Conservation (phyloP, 2,888 invertebrate species). For the Clistopyga incitator region DNA sequence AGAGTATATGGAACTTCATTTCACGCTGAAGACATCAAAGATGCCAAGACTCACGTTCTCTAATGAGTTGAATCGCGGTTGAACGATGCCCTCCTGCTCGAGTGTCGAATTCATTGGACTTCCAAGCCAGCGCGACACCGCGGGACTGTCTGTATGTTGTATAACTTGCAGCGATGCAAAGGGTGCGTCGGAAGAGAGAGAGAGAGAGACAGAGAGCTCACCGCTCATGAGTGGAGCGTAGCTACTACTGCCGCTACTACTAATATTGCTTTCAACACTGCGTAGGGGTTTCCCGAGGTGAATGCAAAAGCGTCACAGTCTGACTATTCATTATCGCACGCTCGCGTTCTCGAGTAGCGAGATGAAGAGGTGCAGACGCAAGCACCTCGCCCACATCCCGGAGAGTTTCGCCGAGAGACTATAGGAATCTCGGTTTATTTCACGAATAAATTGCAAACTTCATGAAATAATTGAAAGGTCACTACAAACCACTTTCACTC, state of each 20-base stretch:
- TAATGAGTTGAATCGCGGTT: constrained; percentile 82
- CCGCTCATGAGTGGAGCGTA: constrained; percentile 1
- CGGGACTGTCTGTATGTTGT: neutral
- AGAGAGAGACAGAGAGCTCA: too few relatives aligned
- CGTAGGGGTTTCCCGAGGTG: constrained; percentile 61
- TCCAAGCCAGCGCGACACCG: constrained; percentile 14
- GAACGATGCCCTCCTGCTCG: constrained; percentile 72
- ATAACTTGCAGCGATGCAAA: constrained; percentile 1
- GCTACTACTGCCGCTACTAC: constrained; percentile 68
- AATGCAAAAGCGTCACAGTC: constrained; percentile 63
- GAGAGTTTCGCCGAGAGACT: constrained; percentile 7
- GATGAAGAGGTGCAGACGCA: constrained; percentile 29
- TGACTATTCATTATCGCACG: constrained; percentile 71
- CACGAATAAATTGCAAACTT: constrained; percentile 42
- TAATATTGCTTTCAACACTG: constrained; percentile 4
- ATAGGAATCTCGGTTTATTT: constrained; percentile 16
- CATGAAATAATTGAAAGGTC: constrained; percentile 45
- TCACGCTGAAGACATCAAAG: constrained; percentile 80
- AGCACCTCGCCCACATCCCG: neutral
- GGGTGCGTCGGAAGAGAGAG: constrained; percentile 31
- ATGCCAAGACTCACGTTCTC: constrained; percentile 79
- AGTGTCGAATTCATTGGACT: constrained; percentile 78
- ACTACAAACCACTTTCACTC: neutral
- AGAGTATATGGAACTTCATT: constrained; percentile 74
- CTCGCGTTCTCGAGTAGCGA: constrained; percentile 39